phyloP scores from a whole-genome alignment of 2,797 vertebrate genomes.

The Sebastes matsubarae region DNA sequence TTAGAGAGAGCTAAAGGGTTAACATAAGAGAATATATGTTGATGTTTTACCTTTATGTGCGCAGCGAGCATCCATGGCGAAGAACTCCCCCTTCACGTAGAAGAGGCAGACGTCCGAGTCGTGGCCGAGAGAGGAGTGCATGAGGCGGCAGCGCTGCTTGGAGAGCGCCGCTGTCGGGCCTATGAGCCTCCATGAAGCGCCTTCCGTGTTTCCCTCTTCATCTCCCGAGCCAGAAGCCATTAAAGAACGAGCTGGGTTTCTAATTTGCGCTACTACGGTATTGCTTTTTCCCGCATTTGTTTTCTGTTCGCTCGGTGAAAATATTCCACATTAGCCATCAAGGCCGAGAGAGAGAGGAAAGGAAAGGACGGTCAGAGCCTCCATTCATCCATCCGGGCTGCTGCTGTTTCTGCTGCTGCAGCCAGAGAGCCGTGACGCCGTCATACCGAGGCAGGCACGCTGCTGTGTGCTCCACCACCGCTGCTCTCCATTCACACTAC shows the following conservation, averaged over 20 bases:
- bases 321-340: constrained; percentile 32
- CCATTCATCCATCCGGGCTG: constrained; percentile 16
- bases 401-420: neutral
- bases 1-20: neutral
- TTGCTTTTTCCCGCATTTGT: constrained; percentile 1
- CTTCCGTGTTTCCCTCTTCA: constrained; percentile 43
- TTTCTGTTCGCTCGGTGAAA: constrained; percentile 1
- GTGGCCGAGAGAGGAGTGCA: constrained; percentile 76
- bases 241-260: constrained; percentile 17
- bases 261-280: constrained; percentile 5
- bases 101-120: constrained; percentile 80
- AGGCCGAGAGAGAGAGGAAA: neutral
- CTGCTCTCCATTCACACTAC: neutral
- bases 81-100: constrained; percentile 77
- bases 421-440: neutral
- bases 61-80: constrained; percentile 84
- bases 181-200: constrained; percentile 74
- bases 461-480: neutral
- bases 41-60: constrained; percentile 77
- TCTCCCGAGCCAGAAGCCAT: constrained; percentile 74
- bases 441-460: neutral
- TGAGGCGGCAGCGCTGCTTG: constrained; percentile 73
- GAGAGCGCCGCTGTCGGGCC: constrained; percentile 77
- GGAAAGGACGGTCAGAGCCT: neutral
- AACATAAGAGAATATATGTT: neutral